phyloP scores from a whole-genome alignment of 2,888 invertebrate genomes.

The Chalcis sispes region DNA sequence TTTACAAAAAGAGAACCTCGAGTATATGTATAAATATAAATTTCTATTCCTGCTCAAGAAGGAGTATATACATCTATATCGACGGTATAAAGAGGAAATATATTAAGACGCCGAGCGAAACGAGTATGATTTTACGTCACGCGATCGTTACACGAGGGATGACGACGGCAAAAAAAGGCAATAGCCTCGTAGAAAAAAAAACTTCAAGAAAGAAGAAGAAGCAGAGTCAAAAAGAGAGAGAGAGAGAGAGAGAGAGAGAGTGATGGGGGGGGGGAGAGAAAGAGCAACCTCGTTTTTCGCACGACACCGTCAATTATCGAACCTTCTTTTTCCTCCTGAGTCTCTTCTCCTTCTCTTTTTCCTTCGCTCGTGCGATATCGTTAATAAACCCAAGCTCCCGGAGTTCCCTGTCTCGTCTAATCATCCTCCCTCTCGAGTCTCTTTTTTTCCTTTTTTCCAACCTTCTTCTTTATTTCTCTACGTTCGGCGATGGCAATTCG shows the following conservation, averaged over 20 bases:
- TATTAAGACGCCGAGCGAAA: background rate
- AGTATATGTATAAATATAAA: conserved; percentile 9
- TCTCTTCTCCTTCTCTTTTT: conserved; percentile 55
- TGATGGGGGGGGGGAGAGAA: background rate
- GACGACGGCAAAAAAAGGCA: background rate
- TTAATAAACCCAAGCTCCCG: conserved; percentile 73
- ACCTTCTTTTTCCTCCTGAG: conserved; percentile 66
- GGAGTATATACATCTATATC: background rate
- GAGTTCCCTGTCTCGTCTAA: conserved; percentile 72
- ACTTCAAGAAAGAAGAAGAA: conserved; percentile 4
- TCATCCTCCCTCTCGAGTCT: conserved; percentile 68
- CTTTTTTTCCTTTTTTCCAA: conserved; percentile 59
- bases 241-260: background rate
- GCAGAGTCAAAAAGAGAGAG: conserved; percentile 5
- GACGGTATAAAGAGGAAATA: background rate
- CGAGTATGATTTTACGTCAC: conserved; percentile 42
- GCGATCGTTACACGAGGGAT: conserved; percentile 31
- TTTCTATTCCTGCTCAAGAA: conserved; percentile 12
- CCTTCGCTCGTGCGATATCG: conserved; percentile 67
- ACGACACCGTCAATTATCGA: conserved; percentile 72
- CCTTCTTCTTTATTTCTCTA: conserved; percentile 48
- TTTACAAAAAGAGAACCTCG: background rate
- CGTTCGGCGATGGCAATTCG: background rate
- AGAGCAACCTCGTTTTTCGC: conserved; percentile 62
- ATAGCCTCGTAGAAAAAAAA: background rate